Percentiles rank a stretch among this genome's conserved stretches.
phyloP scores from a whole-genome alignment of 2,113 vertebrate genomes.

The Ploceus nigricollis region DNA sequence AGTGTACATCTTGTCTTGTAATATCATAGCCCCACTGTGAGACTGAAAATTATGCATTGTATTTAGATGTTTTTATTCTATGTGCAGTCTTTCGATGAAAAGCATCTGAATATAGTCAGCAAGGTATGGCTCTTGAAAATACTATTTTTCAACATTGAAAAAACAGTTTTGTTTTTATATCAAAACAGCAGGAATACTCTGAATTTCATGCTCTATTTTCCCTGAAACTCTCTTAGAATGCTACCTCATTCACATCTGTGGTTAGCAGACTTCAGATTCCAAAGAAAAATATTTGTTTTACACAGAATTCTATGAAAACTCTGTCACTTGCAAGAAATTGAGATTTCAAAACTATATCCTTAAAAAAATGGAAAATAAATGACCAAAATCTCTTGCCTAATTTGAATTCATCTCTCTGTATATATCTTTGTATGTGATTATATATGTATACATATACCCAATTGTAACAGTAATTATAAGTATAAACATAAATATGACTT shows the following conservation, averaged over 20 bases:
- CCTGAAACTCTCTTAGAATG: background rate
- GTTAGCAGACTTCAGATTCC: background rate
- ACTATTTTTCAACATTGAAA: background rate
- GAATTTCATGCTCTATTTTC: background rate
- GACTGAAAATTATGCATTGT: background rate
- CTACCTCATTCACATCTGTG: background rate
- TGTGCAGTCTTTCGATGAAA: background rate
- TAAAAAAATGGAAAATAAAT: background rate
- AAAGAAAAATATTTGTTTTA: background rate
- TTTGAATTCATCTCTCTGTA: background rate
- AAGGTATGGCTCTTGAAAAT: background rate
- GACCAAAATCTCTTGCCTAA: background rate
- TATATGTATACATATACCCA: background rate
- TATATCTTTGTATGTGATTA: background rate
- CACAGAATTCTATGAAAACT: background rate
- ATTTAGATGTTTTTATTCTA: background rate
- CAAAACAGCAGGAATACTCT: background rate
- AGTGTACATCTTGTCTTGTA: background rate
- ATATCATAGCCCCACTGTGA: background rate
- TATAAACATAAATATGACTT: background rate
- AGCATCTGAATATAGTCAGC: background rate
- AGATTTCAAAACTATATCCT: background rate
- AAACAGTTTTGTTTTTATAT: background rate
- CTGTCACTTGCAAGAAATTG: background rate
- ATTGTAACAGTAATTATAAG: background rate